Evolutionary conservation across 2,888 invertebrate species (phyloP), one percentile per base, ranked within the genome.

Genomic region (Eristalis arbustorum): DNA sequence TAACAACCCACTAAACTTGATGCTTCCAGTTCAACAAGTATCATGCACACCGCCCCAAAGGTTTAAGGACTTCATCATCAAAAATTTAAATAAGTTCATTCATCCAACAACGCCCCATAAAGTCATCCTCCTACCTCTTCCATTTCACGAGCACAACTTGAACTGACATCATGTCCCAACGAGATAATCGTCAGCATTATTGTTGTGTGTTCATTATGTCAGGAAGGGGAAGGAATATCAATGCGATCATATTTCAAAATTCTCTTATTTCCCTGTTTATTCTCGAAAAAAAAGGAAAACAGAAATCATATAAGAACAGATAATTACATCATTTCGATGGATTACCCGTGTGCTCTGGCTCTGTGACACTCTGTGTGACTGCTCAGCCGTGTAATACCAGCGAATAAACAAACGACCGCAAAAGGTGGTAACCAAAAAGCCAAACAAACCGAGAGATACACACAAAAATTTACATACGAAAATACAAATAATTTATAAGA

Each of bases 251-350:
- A 18, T 49, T 49, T 49, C 18, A 49, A 18, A 49, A 49, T 1
- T 49, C 6, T 22, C 25, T 18, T 56, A 0, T 13, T 22, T 56
- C 34, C 18, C 31, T 68, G 31, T 57, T 18, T 25, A 25, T 25
- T 25, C 3, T 25, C n/a, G n/a, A n/a, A 11, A 1, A 42, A 49
- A 68, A 28, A 67, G 11, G 56, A 56, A 18, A 56, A 14, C 31
- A 31, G 31, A 57, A 57, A 42, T n/a, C n/a, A 61, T 25, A 25
- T 61, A 37, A 23, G 71, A 40, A 13, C 28, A 13, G 42, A 61
- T 67, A 75, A 75, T 75, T 68, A 63, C 76, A 63, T 77, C 63
- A 77, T 77, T 69, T 56, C 13, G n/a, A 63, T 77, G 76, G 68
- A 77, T 77, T 77, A 77, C 77, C 37, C 37, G 42, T 67, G 22